Conservation (phyloP, 35 echinoderm and acorn worm genomes). For the Stichopus chloronotus region DNA sequence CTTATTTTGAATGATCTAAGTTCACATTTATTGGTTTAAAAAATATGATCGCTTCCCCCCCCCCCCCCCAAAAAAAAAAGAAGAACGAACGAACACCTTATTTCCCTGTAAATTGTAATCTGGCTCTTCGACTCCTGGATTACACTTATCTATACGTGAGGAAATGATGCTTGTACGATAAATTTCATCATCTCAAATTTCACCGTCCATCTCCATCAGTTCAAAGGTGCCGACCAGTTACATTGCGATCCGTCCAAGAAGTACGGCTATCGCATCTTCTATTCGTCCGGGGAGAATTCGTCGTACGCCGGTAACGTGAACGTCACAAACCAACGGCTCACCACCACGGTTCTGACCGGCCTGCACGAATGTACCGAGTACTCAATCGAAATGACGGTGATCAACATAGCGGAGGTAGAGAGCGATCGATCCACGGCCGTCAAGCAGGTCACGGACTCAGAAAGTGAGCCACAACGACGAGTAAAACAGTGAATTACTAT, state of each 20-base stretch:
- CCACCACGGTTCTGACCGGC: neutral
- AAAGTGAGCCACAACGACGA: neutral
- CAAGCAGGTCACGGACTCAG: neutral
- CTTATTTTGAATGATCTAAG: too few relatives aligned
- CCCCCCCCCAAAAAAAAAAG: too few relatives aligned
- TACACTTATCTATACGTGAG: too few relatives aligned
- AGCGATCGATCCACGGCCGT: neutral
- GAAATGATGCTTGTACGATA: too few relatives aligned
- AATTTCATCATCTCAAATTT: too few relatives aligned
- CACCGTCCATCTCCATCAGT: neutral
- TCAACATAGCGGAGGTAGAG: conserved; percentile 17
- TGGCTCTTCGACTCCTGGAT: too few relatives aligned
- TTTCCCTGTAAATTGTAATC: too few relatives aligned
- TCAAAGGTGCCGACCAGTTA: neutral
- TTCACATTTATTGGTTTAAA: too few relatives aligned
- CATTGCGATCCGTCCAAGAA: conserved; percentile 9
- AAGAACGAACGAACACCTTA: too few relatives aligned
- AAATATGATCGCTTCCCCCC: too few relatives aligned
- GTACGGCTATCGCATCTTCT: neutral
- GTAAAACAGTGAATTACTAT: too few relatives aligned
- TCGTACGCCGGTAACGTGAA: neutral
- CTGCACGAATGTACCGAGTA: conserved; percentile 21
- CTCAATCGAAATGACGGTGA: neutral
- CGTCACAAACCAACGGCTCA: neutral
- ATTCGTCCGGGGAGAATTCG: neutral